Percentiles rank a stretch among this genome's conserved stretches.
Evolutionary conservation across 1,140 invertebrate species (phyloP).

Genomic region (Drosophila orena): DNA sequence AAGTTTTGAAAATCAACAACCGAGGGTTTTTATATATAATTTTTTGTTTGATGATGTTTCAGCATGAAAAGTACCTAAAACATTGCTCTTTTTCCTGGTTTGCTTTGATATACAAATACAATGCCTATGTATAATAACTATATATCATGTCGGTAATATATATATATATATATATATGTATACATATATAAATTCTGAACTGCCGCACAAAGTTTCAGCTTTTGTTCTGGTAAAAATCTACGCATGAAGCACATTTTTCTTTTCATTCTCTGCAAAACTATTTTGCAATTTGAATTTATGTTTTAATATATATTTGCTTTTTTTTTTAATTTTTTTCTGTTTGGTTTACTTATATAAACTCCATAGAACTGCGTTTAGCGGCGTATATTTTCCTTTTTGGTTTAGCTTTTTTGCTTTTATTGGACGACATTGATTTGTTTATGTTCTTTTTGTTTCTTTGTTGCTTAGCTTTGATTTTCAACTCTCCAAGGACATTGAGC

Average conservation of each 20-base stretch:
- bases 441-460: slow-evolving; percentile 43
- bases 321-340: slow-evolving; percentile 18
- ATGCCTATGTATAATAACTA: slow-evolving; percentile 73
- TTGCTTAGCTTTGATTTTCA: slow-evolving; percentile 77
- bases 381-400: slow-evolving; percentile 51
- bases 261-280: slow-evolving; percentile 51
- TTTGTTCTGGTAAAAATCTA: slow-evolving; percentile 80
- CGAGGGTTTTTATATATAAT: slow-evolving; percentile 22
- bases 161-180: slow-evolving; percentile 31
- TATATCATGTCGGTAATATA: slow-evolving; percentile 48
- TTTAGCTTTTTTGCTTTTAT: slow-evolving; percentile 55
- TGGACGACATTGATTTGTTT: slow-evolving; percentile 74
- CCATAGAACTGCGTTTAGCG: slow-evolving; percentile 59
- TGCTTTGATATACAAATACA: slow-evolving; percentile 76
- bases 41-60: slow-evolving; percentile 28
- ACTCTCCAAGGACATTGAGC: slow-evolving; percentile 56
- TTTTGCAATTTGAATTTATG: slow-evolving; percentile 67
- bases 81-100: slow-evolving; percentile 61
- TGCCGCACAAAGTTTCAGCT: slow-evolving; percentile 77
- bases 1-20: slow-evolving; percentile 40
- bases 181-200: slow-evolving; percentile 74
- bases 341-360: slow-evolving; percentile 60
- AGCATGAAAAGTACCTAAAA: slow-evolving; percentile 66
- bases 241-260: slow-evolving; percentile 70
- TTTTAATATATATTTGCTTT: slow-evolving; percentile 28